phyloP scores from a whole-genome alignment of 1,140 invertebrate species.

The Bathynomus jamesi region DNA sequence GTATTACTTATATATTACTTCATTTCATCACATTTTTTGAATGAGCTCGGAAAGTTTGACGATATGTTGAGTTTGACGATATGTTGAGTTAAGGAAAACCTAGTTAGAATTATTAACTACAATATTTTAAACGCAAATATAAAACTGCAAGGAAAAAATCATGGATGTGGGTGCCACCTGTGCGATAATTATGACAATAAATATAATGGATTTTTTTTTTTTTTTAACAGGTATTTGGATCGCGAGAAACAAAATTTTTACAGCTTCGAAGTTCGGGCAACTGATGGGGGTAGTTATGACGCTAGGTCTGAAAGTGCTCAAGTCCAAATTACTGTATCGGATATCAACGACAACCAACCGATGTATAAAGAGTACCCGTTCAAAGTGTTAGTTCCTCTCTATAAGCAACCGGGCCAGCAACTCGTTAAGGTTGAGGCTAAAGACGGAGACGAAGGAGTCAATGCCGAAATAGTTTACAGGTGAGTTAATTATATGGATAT shows the following conservation, averaged over 20 bases:
- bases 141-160: too few species aligned
- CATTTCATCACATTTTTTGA: too few species aligned
- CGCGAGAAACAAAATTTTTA: slow-evolving; percentile 69
- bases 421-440: slow-evolving; percentile 65
- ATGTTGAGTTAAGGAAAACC: too few species aligned
- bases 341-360: slow-evolving; percentile 88
- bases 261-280: slow-evolving; percentile 76
- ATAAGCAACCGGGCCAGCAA: slow-evolving; percentile 69
- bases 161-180: too few species aligned
- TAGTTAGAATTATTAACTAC: too few species aligned
- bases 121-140: too few species aligned
- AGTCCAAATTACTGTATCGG: slow-evolving; percentile 72
- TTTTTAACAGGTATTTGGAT: slow-evolving; percentile 72
- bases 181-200: too few species aligned
- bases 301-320: slow-evolving; percentile 67
- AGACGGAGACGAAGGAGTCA: slow-evolving; percentile 70
- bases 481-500: slow-evolving; percentile 18
- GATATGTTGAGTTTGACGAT: too few species aligned
- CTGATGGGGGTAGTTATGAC: slow-evolving; percentile 76
- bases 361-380: slow-evolving; percentile 78
- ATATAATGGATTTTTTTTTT: too few species aligned
- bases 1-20: too few species aligned
- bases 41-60: too few species aligned
- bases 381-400: slow-evolving; percentile 59
- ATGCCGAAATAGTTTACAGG: slow-evolving; percentile 69